Percentiles rank a stretch among this genome's conserved stretches.
These are phyloP conservation scores for Tridacna gigas DNA, from an alignment of 2,888 invertebrate genomes.

Conservation along the genomic window DNA sequence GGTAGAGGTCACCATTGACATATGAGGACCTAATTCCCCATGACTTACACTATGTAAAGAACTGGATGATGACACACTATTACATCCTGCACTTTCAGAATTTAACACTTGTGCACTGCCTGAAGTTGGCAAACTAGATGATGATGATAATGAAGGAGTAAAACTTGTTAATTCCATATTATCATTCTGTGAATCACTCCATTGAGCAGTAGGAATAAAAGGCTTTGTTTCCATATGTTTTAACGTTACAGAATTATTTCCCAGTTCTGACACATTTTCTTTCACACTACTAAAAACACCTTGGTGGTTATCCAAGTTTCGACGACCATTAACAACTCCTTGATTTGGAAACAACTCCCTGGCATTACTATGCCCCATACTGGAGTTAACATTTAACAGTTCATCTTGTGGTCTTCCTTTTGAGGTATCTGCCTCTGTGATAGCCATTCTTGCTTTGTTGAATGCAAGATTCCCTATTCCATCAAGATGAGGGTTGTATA, in stretches of 20 bases:
- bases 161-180: constrained; percentile 27
- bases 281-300: constrained; percentile 14
- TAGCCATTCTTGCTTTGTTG: neutral
- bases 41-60: constrained; percentile 16
- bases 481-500: constrained; percentile 74
- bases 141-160: neutral
- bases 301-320: constrained; percentile 13
- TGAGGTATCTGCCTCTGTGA: neutral
- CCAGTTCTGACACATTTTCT: constrained; percentile 25
- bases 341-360: constrained; percentile 44
- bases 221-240: constrained; percentile 60
- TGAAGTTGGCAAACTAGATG: neutral
- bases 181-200: constrained; percentile 53
- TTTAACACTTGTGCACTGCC: constrained; percentile 10
- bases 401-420: neutral
- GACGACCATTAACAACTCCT: constrained; percentile 19
- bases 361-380: neutral
- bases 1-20: constrained; percentile 33
- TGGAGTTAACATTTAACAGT: neutral
- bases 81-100: constrained; percentile 29
- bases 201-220: constrained; percentile 54
- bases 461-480: neutral
- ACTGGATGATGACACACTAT: constrained; percentile 45
- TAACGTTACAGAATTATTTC: constrained; percentile 29
- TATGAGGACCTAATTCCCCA: neutral